phyloP scores from a whole-genome alignment of 2,888 invertebrate genomes.

The Oxycera nigricornis region DNA sequence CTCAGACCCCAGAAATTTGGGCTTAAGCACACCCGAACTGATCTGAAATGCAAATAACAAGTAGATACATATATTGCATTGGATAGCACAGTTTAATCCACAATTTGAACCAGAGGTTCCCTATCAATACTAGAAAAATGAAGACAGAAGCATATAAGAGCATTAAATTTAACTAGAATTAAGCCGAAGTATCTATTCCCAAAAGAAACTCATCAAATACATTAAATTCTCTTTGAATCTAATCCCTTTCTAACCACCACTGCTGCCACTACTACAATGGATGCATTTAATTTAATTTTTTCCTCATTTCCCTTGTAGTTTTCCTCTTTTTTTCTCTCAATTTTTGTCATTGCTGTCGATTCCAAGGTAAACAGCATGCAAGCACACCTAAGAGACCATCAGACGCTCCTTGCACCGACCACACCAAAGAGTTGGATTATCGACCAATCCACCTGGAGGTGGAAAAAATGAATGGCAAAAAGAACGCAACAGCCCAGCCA shows the following conservation, averaged over 20 bases:
- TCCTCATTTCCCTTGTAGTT: not conserved
- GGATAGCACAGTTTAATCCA: too few species aligned
- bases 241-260: not conserved
- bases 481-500: not conserved
- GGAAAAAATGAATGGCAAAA: not conserved
- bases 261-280: not conserved
- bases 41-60: too few species aligned
- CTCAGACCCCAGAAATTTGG: too few species aligned
- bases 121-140: too few species aligned
- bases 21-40: too few species aligned
- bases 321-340: not conserved
- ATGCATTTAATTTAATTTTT: not conserved
- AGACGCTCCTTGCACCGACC: not conserved
- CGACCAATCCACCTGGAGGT: slow-evolving; percentile 29
- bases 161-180: too few species aligned
- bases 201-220: too few species aligned
- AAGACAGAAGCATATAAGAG: too few species aligned
- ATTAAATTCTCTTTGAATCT: not conserved
- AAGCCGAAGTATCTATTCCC: too few species aligned
- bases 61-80: too few species aligned
- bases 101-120: too few species aligned
- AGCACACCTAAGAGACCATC: slow-evolving; percentile 10
- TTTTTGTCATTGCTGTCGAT: not conserved
- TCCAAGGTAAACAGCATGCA: slow-evolving; percentile 28
- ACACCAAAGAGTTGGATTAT: not conserved